These are phyloP conservation scores for Psilopsiagon aymara DNA, from an alignment of 2,113 vertebrate genomes.

Conservation along the genomic window DNA sequence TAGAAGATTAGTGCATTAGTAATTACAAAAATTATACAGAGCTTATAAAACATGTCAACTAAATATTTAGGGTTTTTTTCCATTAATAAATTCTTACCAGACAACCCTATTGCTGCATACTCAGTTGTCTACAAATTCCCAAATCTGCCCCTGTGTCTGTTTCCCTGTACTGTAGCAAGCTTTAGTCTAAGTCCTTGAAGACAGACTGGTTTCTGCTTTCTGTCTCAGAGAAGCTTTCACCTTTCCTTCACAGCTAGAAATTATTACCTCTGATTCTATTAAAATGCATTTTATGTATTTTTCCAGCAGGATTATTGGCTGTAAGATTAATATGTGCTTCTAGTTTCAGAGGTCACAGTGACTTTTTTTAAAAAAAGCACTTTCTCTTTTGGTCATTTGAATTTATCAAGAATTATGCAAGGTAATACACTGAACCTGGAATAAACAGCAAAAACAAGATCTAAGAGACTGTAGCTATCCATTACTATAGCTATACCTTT, in stretches of 20 bases:
- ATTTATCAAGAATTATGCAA: not conserved
- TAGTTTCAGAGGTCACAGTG: not conserved
- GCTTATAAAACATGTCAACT: not conserved
- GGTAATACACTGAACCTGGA: not conserved
- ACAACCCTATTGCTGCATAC: not conserved
- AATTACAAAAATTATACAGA: not conserved
- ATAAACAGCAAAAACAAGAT: not conserved
- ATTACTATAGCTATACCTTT: not conserved
- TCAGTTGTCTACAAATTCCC: not conserved
- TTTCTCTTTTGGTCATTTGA: not conserved
- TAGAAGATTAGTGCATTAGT: not conserved
- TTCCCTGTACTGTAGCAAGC: not conserved
- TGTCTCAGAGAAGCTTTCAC: not conserved
- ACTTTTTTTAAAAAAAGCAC: not conserved
- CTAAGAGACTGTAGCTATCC: not conserved
- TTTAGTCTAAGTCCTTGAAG: not conserved
- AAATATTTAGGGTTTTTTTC: not conserved
- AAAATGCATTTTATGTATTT: slow-evolving; percentile 37
- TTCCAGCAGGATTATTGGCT: slow-evolving; percentile 20
- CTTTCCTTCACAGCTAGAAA: slow-evolving; percentile 27
- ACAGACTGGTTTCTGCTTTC: not conserved
- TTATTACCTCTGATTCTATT: not conserved
- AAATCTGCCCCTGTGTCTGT: not conserved
- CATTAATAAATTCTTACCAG: not conserved
- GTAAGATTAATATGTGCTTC: slow-evolving; percentile 34